A percentile compares a stretch with the other conserved stretches of the same genome.
These are phyloP conservation scores for Oreochromis spilurus DNA, from an alignment of 2,113 vertebrate genomes.

Conservation along the genomic window DNA sequence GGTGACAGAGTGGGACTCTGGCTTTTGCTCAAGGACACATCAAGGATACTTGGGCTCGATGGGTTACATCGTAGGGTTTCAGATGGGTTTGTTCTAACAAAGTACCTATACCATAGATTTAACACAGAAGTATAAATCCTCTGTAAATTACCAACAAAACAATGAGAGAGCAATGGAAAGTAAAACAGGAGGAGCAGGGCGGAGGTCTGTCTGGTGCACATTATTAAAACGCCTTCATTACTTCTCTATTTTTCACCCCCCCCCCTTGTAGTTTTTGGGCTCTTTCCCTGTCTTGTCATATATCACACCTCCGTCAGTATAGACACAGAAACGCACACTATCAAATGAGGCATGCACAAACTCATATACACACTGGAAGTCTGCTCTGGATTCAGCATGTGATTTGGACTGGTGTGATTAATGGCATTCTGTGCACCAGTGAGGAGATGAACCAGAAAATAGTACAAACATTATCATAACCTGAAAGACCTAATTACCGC, in stretches of 20 bases:
- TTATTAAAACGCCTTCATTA: constrained; percentile 1
- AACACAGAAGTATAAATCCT: neutral
- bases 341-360: constrained; percentile 15
- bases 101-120: neutral
- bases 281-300: neutral
- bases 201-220: neutral
- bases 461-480: constrained; percentile 71
- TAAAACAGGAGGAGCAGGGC: neutral
- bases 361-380: neutral
- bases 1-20: neutral
- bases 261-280: neutral
- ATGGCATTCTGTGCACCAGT: constrained; percentile 51
- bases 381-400: constrained; percentile 36
- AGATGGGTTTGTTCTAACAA: neutral
- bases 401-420: constrained; percentile 63
- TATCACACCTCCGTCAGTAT: neutral
- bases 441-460: constrained; percentile 61
- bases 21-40: neutral
- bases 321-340: neutral
- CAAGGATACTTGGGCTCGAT: neutral
- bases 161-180: neutral
- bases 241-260: neutral
- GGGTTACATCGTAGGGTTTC: neutral
- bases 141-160: neutral
- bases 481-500: constrained; percentile 67